Evolutionary conservation across 2,113 vertebrate genomes (phyloP), one percentile per base, ranked within the genome.

Genomic region (Craseonycteris thonglongyai): DNA sequence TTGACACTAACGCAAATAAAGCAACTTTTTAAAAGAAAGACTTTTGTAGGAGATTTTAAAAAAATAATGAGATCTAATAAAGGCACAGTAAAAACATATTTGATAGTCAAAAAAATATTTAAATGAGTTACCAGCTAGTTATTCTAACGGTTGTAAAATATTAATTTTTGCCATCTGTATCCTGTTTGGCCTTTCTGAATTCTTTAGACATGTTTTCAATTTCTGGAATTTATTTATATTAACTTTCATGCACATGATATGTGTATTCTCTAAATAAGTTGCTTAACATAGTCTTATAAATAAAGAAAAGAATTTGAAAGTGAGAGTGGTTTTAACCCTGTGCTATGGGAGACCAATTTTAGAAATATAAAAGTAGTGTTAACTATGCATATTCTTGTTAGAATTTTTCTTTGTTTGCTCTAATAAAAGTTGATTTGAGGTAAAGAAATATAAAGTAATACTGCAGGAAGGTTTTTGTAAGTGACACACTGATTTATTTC

Each of bases 1-100:
- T 85, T 84, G 78, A 58, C 51, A 93, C 45, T 82, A 96, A 94
- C 96, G 54, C 22, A 94, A 96, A 76, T 45, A 96, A 96, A 90
- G 14, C 3, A 90, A 35, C 15, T 35, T 95, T 86, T 51, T 61
- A 92, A 84, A 63, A 35, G 89, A 47, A 59, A 38, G 18, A 19
- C 5, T 71, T 82, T 14, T 80, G 11, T n/a, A 47, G 56, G 14
- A 47, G 3, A n/a, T 68, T 61, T n/a, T 35, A 40, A 19, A 84
- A 61, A 56, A 79, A 7, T n/a, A 74, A 76, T 42, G 28, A 51
- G 47, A 72, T 7, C 38, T 19, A 79, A 84, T 80, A 69, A 91
- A 78, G n/a, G 10, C 19, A 91, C 1, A 79, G 8, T 35, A 30
- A 78, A 92, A 80, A 63, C 6, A 42, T 2, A 33, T 38, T 66